phyloP scores from a whole-genome alignment of 2,797 vertebrate species.

The Gallirallus australis region DNA sequence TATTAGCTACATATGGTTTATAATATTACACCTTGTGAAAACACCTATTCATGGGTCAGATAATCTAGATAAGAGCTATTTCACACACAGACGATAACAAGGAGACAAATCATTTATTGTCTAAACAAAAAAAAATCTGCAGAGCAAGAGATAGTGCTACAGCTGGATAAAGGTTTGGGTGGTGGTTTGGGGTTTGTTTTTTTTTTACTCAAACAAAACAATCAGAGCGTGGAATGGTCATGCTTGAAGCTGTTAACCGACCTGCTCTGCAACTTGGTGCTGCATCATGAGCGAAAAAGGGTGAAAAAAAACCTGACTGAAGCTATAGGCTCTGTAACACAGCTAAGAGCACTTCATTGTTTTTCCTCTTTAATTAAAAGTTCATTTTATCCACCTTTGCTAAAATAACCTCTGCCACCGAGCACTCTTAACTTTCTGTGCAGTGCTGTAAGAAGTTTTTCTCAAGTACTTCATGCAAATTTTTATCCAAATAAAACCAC shows the following conservation, averaged over 20 bases:
- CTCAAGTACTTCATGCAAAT: not conserved
- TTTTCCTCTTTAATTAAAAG: not conserved
- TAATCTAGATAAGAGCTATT: not conserved
- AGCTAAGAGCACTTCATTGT: not conserved
- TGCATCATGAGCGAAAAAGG: not conserved
- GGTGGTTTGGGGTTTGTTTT: too few species aligned
- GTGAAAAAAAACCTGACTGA: not conserved
- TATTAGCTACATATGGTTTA: not conserved
- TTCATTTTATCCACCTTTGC: not conserved
- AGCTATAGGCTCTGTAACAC: not conserved
- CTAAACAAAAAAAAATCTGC: not conserved
- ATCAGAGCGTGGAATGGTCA: not conserved
- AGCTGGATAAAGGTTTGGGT: not conserved
- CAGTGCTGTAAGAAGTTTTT: not conserved
- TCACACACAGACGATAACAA: not conserved
- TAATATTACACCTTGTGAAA: not conserved
- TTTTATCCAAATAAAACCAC: not conserved
- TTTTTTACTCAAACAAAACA: slow-evolving; percentile 14
- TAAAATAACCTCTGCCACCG: not conserved
- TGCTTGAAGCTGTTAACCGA: not conserved
- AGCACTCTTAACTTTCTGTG: not conserved
- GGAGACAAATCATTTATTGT: not conserved
- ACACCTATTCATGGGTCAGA: not conserved
- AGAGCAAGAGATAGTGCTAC: not conserved
- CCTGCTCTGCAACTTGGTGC: slow-evolving; percentile 31